A percentile compares a stretch with the other conserved stretches of the same genome.
phyloP scores from a whole-genome alignment of 1,140 invertebrate species.

The Anagrus nilaparvatae region DNA sequence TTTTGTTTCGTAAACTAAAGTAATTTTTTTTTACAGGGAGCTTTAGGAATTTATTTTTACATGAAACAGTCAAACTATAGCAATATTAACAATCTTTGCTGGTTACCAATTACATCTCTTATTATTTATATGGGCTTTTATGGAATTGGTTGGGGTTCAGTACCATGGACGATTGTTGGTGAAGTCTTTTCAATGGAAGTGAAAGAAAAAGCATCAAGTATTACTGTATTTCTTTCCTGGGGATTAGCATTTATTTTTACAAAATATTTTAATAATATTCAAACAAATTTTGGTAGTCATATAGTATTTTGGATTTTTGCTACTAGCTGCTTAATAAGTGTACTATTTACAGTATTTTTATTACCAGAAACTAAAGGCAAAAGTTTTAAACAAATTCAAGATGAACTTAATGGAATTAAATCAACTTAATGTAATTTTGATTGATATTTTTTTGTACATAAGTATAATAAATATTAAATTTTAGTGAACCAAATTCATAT shows the following conservation, averaged over 20 bases:
- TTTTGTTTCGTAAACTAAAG: no score
- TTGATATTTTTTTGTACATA: no score
- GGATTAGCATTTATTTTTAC: slow-evolving; percentile 69
- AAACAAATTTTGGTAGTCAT: slow-evolving; percentile 51
- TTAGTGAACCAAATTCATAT: no score
- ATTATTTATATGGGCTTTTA: slow-evolving; percentile 58
- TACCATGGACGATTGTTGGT: slow-evolving; percentile 76
- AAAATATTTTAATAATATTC: slow-evolving; percentile 58
- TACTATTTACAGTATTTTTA: slow-evolving; percentile 50
- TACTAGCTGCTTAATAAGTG: slow-evolving; percentile 52
- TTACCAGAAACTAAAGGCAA: slow-evolving; percentile 78
- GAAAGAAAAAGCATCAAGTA: slow-evolving; percentile 61
- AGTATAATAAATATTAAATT: no score
- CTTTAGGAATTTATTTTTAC: slow-evolving; percentile 48
- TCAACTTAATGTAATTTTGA: no score
- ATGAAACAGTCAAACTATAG: slow-evolving; percentile 27
- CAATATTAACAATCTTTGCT: slow-evolving; percentile 43
- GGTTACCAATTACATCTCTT: slow-evolving; percentile 56
- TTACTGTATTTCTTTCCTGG: slow-evolving; percentile 73
- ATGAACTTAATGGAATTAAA: slow-evolving; percentile 46
- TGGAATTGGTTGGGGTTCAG: slow-evolving; percentile 67
- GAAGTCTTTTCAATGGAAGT: slow-evolving; percentile 72
- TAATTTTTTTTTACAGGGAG: no score
- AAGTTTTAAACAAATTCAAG: slow-evolving; percentile 64
- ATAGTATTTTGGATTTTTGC: slow-evolving; percentile 73